Evolutionary conservation across 2,888 invertebrate genomes (phyloP).

Genomic region (Drosophila algonquin): DNA sequence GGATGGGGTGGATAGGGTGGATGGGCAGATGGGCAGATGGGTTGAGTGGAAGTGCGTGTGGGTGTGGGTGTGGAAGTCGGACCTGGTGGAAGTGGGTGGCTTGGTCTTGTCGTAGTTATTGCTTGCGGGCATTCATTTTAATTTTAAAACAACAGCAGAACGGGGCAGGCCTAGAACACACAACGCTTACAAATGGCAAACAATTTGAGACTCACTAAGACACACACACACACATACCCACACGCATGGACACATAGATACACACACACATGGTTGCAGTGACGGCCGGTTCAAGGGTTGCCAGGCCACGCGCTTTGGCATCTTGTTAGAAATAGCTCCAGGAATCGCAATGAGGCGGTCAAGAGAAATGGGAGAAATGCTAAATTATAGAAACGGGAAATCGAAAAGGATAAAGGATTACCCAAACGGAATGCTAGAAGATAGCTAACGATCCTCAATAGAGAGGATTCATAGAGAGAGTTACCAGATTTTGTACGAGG

Average conservation of each 20-base stretch:
- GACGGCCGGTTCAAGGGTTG: conserved; percentile 65
- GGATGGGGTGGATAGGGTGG: conserved; percentile 3
- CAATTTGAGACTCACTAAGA: conserved; percentile 62
- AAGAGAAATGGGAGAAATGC: conserved; percentile 8
- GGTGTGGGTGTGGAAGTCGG: not conserved
- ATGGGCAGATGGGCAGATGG: conserved; percentile 14
- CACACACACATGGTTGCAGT: conserved; percentile 20
- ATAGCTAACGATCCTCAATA: too few species aligned
- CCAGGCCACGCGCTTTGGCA: conserved; percentile 30
- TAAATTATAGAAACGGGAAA: conserved; percentile 2
- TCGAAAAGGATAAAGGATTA: not conserved
- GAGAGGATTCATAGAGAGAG: too few species aligned
- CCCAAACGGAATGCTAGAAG: not conserved
- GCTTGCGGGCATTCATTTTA: conserved; percentile 80
- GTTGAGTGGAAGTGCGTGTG: conserved; percentile 20
- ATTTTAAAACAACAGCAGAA: conserved; percentile 79
- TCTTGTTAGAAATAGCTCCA: conserved; percentile 35
- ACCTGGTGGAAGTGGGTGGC: conserved; percentile 11
- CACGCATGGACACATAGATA: conserved; percentile 16
- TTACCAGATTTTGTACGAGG: not conserved
- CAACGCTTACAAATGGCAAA: conserved; percentile 80
- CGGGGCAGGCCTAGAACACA: conserved; percentile 65
- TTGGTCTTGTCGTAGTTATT: conserved; percentile 76
- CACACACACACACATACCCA: conserved; percentile 14
- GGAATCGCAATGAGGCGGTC: conserved; percentile 39